phyloP scores from a whole-genome alignment of 2,888 invertebrate genomes.

The Frankliniella fusca region DNA sequence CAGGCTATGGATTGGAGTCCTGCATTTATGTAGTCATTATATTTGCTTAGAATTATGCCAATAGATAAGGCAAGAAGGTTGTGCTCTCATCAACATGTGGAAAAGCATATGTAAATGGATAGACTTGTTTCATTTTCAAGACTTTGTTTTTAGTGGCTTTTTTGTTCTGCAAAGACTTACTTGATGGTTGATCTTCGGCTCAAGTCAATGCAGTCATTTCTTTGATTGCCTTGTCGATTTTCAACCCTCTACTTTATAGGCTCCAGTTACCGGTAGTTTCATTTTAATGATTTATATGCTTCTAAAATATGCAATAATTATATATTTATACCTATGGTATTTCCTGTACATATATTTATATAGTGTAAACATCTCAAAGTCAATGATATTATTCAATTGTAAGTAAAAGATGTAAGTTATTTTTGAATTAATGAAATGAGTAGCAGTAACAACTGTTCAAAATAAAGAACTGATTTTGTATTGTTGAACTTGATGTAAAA shows the following conservation, averaged over 20 bases:
- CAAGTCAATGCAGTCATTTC: conserved; percentile 8
- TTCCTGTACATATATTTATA: conserved; percentile 15
- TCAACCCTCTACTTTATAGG: neutral
- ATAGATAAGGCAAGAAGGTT: conserved; percentile 18
- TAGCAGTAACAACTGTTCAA: neutral
- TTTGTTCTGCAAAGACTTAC: conserved; percentile 16
- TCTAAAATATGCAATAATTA: neutral
- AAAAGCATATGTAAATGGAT: neutral
- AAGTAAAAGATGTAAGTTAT: conserved; percentile 8
- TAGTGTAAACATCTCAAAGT: conserved; percentile 10
- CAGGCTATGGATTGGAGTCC: neutral
- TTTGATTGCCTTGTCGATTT: neutral
- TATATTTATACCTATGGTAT: conserved; percentile 17
- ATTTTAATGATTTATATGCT: neutral
- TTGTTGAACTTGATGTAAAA: neutral
- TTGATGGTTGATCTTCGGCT: neutral
- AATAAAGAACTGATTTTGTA: conserved; percentile 5
- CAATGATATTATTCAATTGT: conserved; percentile 15
- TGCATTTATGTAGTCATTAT: conserved; percentile 22
- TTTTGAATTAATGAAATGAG: neutral
- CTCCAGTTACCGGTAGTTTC: conserved; percentile 19
- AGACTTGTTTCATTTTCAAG: neutral
- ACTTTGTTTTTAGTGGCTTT: conserved; percentile 4
- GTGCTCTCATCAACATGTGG: neutral
- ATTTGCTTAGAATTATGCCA: neutral